Evolutionary conservation across 2,113 vertebrate genomes (phyloP), one percentile per base, ranked within the genome.

Genomic region (Perca fluviatilis): DNA sequence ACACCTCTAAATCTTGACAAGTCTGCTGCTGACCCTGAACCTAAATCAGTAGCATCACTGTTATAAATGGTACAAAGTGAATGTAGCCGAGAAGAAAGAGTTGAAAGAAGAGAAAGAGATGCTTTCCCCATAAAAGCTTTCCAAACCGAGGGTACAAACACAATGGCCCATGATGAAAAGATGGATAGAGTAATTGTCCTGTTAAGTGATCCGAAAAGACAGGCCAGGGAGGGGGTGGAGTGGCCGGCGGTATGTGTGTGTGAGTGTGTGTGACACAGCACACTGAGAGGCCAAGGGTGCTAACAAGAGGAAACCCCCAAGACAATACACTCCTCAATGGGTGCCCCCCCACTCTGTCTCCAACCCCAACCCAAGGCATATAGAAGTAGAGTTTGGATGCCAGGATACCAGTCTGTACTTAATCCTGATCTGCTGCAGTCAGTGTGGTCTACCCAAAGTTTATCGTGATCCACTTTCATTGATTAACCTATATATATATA

Each of bases 131-230:
- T 95, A 95, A 95, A 95, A 88, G 80, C 79, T 94, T 95, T 96
- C 93, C 90, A 89, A 95, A 92, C 93, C 91, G 69, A 77, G 93
- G 90, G 88, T 89, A 91, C 90, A 91, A 87, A 72, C n/a, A 95
- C 94, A 95, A 96, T 94, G 79, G 95, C n/a, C 91, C 91, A 64
- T 58, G 82, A 93, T 94, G 94, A 95, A 95, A 95, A 96, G 96
- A 96, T 93, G 94, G 95, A 95, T 95, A 91, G 94, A 94, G 93
- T 94, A 94, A 95, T 95, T 95, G 95, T 96, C 95, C 95, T 94
- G 95, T 93, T 95, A 95, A 95, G 93, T 96, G 96, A 96, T 95
- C 95, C 92, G 88, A 91, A 90, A 96, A 96, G 93, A 88, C 80
- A 79, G 82, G 93, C 90, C 83, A 87, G 70, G 94, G 88, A 91